Evolutionary conservation across 2,888 invertebrate genomes (phyloP), one percentile per base, ranked within the genome.

Genomic region (Philaethria dido): DNA sequence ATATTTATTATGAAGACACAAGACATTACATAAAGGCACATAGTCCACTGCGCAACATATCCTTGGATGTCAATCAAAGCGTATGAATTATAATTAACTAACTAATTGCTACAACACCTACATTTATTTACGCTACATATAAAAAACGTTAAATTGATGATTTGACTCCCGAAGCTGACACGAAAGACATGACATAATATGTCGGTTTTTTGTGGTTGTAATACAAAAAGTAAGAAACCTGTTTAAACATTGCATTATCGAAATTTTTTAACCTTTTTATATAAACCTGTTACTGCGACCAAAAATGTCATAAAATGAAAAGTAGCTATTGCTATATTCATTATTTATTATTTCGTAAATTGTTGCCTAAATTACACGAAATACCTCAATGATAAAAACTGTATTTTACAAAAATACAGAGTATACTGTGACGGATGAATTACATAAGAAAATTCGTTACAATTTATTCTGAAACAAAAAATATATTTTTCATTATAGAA

Each of bases 71-170:
- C 60, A 60, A 65, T 65, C 42, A 44, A 29, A 52, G 25, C 14
- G 16, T 44, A 65, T 64, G 59, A 64, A 65, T 65, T 50, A 60
- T 65, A 65, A 59, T 65, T 16, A 36, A 50, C 33, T 18, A 42
- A 47, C n/a, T 29, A 47, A 57, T 42, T 64, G 16, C 6, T 50
- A 33, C 39, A 42, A 52, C 60, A 65, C 60, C 60, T 60, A 60
- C 57, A 42, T 50, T n/a, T 33, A 29, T 39, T 48, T 45, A 36
- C 14, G n/a, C n/a, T n/a, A n/a, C n/a, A n/a, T n/a, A n/a, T n/a
- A n/a, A n/a, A n/a, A n/a, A 25, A 48, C 48, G 20, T 22, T 54
- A n/a, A 16, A 47, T 29, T 44, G 33, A 57, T 11, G 29, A 48
- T 29, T 18, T 20, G 20, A 44, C 29, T 47, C n/a, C 33, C n/a